Evolutionary conservation across 2,888 invertebrate genomes (phyloP).

Genomic region (Eupelmus urozonus): DNA sequence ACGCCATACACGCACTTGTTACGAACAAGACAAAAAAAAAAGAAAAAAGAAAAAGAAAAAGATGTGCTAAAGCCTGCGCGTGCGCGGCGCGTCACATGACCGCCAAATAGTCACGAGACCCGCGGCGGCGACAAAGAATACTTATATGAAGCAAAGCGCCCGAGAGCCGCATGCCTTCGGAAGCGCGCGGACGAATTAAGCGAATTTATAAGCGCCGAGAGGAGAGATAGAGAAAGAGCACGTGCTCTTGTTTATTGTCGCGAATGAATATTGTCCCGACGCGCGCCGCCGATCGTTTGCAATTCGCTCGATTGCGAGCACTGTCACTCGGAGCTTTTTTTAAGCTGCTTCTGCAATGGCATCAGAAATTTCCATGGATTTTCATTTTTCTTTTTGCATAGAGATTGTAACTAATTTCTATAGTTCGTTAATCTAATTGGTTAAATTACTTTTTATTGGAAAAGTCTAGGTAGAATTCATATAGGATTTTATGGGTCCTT

Average conservation of each 20-base stretch:
- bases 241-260: conserved; percentile 54
- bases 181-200: conserved; percentile 22
- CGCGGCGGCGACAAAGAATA: conserved; percentile 15
- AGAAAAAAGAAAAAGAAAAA: not conserved
- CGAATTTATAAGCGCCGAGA: conserved; percentile 17
- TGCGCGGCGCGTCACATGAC: conserved; percentile 31
- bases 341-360: too few species aligned
- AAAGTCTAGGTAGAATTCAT: too few species aligned
- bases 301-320: not conserved
- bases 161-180: too few species aligned
- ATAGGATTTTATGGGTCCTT: too few species aligned
- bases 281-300: not conserved
- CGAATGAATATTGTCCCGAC: conserved; percentile 13
- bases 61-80: not conserved
- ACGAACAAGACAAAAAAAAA: too few species aligned
- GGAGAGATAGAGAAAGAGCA: conserved; percentile 13
- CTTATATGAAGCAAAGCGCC: not conserved
- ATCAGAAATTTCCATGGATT: too few species aligned
- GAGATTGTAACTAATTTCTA: too few species aligned
- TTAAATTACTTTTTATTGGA: too few species aligned
- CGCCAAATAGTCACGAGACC: conserved; percentile 47
- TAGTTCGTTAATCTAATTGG: too few species aligned
- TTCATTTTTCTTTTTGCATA: too few species aligned
- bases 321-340: too few species aligned
- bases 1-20: too few species aligned